Evolutionary conservation across 1,140 invertebrate species (phyloP).

Genomic region (Trichogramma pretiosum): DNA sequence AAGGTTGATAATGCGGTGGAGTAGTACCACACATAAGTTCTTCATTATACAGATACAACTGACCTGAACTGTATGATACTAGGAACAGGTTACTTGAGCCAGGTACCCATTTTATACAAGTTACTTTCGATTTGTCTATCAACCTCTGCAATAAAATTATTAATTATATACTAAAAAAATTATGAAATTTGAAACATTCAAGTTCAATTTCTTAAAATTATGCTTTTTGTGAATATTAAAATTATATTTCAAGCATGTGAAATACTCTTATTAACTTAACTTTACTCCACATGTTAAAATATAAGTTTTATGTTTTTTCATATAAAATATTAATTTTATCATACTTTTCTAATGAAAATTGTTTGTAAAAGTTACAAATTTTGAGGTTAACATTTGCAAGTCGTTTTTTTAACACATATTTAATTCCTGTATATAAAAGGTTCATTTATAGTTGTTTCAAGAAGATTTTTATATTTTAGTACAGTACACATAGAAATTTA

Average conservation of each 20-base stretch:
- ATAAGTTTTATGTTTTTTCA: no score
- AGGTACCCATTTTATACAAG: slow-evolving; percentile 97
- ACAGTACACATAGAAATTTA: no score
- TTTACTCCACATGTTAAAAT: no score
- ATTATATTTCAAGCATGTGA: neutral
- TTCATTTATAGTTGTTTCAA: no score
- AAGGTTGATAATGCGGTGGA: slow-evolving; percentile 83
- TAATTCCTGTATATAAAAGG: no score
- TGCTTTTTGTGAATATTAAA: neutral
- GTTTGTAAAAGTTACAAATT: no score
- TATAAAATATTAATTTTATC: no score
- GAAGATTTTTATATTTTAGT: no score
- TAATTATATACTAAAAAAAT: slow-evolving; percentile 1
- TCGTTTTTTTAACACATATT: no score
- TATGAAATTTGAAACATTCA: neutral
- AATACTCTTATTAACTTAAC: no score
- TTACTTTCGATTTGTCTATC: slow-evolving; percentile 97
- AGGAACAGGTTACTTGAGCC: slow-evolving; percentile 87
- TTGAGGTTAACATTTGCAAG: no score
- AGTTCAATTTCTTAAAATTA: neutral
- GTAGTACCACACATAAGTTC: slow-evolving; percentile 80
- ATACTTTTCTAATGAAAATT: no score
- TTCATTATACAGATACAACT: slow-evolving; percentile 96
- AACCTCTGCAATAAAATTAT: slow-evolving; percentile 63
- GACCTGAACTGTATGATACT: slow-evolving; percentile 90